These are phyloP conservation scores for Pardosa pseudoannulata DNA, from an alignment of 2,888 invertebrate species.

Conservation along the genomic window DNA sequence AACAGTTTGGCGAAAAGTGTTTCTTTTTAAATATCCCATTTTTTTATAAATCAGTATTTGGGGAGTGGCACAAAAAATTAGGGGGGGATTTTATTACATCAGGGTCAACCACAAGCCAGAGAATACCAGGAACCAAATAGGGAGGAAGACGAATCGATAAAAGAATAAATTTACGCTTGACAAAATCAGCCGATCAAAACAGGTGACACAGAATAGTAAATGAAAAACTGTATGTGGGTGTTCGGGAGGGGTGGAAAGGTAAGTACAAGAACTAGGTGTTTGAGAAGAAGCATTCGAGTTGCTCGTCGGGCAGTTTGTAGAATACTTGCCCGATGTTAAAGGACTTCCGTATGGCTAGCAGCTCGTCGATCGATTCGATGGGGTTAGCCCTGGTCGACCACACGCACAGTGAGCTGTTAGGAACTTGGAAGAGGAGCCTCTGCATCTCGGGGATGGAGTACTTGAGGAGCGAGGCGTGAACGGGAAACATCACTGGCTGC, in stretches of 20 bases:
- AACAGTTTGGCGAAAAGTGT: too few relatives aligned
- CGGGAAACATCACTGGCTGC: conserved; percentile 75
- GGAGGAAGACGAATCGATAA: background rate
- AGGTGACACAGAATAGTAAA: background rate
- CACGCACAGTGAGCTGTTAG: conserved; percentile 74
- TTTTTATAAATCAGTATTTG: too few relatives aligned
- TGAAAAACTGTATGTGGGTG: background rate
- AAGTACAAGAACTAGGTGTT: conserved; percentile 43
- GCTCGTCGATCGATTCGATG: conserved; percentile 73
- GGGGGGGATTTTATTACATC: background rate
- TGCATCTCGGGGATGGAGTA: conserved; percentile 74
- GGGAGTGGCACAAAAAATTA: too few relatives aligned
- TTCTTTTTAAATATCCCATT: too few relatives aligned
- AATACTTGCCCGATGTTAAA: conserved; percentile 74
- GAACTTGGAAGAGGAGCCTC: conserved; percentile 74
- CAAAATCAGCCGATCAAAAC: background rate
- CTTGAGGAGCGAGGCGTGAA: conserved; percentile 73
- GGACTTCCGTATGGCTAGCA: conserved; percentile 74
- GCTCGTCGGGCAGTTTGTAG: conserved; percentile 74
- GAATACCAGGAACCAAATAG: background rate
- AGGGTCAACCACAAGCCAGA: background rate
- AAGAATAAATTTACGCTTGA: background rate
- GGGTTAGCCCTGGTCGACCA: conserved; percentile 74
- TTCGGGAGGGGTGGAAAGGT: background rate
- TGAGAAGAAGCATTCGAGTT: conserved; percentile 70